phyloP scores from a whole-genome alignment of 2,888 invertebrate species.

The Hermaeophaga mercurialis region DNA sequence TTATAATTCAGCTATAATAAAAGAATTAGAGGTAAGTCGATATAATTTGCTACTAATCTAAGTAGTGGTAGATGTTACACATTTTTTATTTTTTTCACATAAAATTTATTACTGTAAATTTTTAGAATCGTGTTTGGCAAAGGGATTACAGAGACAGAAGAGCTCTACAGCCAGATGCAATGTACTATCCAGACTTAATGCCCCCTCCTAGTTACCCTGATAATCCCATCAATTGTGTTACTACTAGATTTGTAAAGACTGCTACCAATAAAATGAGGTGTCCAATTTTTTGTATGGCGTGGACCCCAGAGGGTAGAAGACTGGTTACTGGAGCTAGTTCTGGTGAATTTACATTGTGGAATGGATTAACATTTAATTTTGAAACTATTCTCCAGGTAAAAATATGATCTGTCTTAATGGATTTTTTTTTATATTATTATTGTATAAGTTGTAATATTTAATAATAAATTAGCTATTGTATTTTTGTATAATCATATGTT shows the following conservation, averaged over 20 bases:
- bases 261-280: constrained; percentile 99
- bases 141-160: constrained; percentile 88
- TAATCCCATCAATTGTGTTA: constrained; percentile 95
- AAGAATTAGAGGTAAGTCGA: constrained; percentile 83
- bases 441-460: background rate
- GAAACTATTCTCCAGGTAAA: constrained; percentile 99
- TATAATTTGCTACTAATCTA: background rate
- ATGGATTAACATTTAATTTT: constrained; percentile 99
- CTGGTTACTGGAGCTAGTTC: constrained; percentile 98
- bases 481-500: no score
- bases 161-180: constrained; percentile 91
- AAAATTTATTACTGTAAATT: background rate
- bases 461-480: no score
- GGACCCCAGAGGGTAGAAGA: constrained; percentile 98
- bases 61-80: background rate
- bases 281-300: constrained; percentile 97
- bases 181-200: constrained; percentile 91
- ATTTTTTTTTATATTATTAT: constrained; percentile 2
- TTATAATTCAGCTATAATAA: constrained; percentile 94
- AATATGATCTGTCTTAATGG: no score
- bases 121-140: constrained; percentile 91
- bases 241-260: constrained; percentile 95
- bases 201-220: constrained; percentile 94
- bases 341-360: constrained; percentile 99
- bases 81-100: background rate